Conservation (phyloP, 2,888 invertebrate species). For the Strigamia maritima region DNA sequence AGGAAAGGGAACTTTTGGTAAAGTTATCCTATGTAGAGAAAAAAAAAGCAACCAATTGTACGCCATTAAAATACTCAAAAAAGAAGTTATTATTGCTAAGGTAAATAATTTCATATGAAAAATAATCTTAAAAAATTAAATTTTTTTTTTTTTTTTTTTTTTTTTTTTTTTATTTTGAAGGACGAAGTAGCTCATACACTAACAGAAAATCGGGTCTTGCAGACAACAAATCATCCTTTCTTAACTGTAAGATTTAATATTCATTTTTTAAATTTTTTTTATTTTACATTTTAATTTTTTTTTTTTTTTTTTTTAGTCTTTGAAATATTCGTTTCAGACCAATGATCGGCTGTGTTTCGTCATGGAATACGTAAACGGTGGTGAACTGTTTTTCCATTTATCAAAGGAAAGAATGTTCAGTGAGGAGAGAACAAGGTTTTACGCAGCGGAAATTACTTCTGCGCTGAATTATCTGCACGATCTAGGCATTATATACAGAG, state of each 20-base stretch:
- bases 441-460: slow-evolving; percentile 97
- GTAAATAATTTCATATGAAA: no score
- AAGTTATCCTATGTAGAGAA: slow-evolving; percentile 95
- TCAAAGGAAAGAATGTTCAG: slow-evolving; percentile 84
- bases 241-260: slow-evolving; percentile 69
- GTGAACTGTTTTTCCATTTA: slow-evolving; percentile 97
- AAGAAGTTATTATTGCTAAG: slow-evolving; percentile 95
- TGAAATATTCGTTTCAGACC: slow-evolving; percentile 99
- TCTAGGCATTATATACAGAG: no score
- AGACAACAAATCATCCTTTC: slow-evolving; percentile 98
- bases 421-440: slow-evolving; percentile 94
- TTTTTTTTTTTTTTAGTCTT: slow-evolving; percentile 64
- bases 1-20: slow-evolving; percentile 97
- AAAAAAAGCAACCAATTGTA: slow-evolving; percentile 88
- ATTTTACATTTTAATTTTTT: not conserved
- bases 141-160: no score
- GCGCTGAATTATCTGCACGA: slow-evolving; percentile 89
- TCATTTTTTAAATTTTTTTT: not conserved
- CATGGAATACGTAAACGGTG: slow-evolving; percentile 99
- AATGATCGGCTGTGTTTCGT: slow-evolving; percentile 97
- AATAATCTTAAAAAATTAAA: no score
- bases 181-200: slow-evolving; percentile 98
- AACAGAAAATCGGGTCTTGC: slow-evolving; percentile 95
- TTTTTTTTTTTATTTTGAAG: no score
- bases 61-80: slow-evolving; percentile 97